Base-by-base conservation (phyloP, 2,797 vertebrate genomes). In the Aplochiton taeniatus region DNA sequence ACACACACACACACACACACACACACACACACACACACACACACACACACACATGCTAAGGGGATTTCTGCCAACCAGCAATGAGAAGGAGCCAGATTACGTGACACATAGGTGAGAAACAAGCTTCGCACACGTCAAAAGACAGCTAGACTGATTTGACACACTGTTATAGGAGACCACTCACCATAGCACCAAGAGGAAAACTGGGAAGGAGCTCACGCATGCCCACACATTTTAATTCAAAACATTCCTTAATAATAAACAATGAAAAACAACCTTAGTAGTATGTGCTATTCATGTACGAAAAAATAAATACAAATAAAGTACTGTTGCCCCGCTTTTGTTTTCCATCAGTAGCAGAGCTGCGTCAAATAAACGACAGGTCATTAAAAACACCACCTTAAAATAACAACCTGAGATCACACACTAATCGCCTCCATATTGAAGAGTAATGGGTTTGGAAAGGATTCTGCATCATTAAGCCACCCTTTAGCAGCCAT, bases 371-470 rank as follows among this genome's bases (percentile, higher is more conserved):
- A 31, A 31, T 31, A 31, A 31, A 31, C 31, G 31, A 31, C 31
- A 31, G 31, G 31, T 31, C 31, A 31, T 31, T 31, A 31, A 31
- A 31, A 31, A 31, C 31, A 31, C 31, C 31, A 31, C 31, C 31
- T 31, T 31, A 31, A 31, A 31, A 31, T 31, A 31, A 31, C 31
- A 31, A 31, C 31, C 31, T 1, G 2, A 8, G 46, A 48, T 69
- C 71, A 11, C 65, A 73, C 17, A 64, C 67, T 88, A 87, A 88
- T 85, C 85, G 73, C 56, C 71, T 69, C 75, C 84, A 72, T 65
- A 80, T 72, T 85, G 82, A 83, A 81, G 79, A 42, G 75, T 70
- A 50, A 68, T 69, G 75, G 54, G 69, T 79, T 74, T 80, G 67
- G 73, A 31, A 70, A 66, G 70, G 61, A 81, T 70, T 75, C 50